Evolutionary conservation across 2,797 vertebrate genomes (phyloP), one percentile per base, ranked within the genome.

Genomic region (Malacoctenus gilli): DNA sequence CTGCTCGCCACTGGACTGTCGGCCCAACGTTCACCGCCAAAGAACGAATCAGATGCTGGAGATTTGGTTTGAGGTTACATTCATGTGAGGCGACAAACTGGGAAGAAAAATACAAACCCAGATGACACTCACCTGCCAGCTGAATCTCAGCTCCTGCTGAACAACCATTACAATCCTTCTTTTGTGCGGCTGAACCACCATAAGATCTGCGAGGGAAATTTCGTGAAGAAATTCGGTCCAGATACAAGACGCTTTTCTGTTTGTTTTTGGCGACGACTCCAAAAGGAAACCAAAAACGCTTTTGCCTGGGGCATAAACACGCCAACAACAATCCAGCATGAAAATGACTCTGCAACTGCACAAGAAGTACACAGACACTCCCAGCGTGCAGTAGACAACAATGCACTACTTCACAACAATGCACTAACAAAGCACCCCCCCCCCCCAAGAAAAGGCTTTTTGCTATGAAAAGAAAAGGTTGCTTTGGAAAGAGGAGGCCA

Each of bases 391-490:
- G 42, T 39, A 59, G 37, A 57, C 47, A 79, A 52, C 63, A 58
- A 51, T 41, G 34, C 40, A 46, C 63, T 18, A n/a, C n/a, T n/a
- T n/a, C n/a, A n/a, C n/a, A 66, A 79, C 67, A 79, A 76, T 68
- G 54, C 40, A 70, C n/a, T n/a, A n/a, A n/a, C n/a, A n/a, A n/a
- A n/a, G n/a, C n/a, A n/a, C n/a, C 72, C 52, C 70, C 59, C 73
- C 65, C 64, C 64, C 32, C 15, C 14, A 37, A 73, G 68, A 70
- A 60, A 69, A 54, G 47, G 43, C 51, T 59, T 66, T 35, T 66
- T 35, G 40, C 47, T 23, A 37, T 43, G 32, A 59, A 60, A 75
- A 53, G 43, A 14, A 4, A 58, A 63, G 36, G 71, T 51, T 61
- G 35, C 50, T 59, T 28, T 5, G 13, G 51, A 61, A 53, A 56